Percentiles rank a stretch among this genome's conserved stretches.
phyloP scores from a whole-genome alignment of 92 coral and sea anemone genomes.

The Epizoanthus ramosus region DNA sequence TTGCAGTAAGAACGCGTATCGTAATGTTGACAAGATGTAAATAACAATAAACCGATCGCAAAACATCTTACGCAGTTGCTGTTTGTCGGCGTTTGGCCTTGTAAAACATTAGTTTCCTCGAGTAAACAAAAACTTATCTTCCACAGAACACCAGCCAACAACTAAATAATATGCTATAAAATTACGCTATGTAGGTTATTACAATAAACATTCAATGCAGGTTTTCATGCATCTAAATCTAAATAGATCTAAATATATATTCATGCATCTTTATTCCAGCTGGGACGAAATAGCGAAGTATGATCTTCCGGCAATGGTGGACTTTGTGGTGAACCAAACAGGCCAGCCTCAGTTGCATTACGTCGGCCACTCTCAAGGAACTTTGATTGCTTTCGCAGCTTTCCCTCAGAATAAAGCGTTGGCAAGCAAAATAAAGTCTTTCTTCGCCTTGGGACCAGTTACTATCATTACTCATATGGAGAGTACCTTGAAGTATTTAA shows the following conservation, averaged over 20 bases:
- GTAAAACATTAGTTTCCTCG: no score
- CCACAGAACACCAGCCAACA: no score
- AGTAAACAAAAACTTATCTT: no score
- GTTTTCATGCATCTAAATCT: background rate
- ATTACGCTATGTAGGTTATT: background rate
- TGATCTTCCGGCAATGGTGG: conserved; percentile 93
- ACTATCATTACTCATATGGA: conserved; percentile 62
- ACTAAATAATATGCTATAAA: no score
- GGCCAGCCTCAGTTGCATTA: conserved; percentile 67
- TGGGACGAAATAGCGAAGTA: conserved; percentile 93
- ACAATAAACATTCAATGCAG: background rate
- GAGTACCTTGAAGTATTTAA: conserved; percentile 71
- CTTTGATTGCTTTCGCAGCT: conserved; percentile 87
- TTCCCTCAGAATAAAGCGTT: conserved; percentile 76
- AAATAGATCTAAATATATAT: background rate
- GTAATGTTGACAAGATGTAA: no score
- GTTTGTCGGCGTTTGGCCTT: no score
- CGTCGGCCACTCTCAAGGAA: conserved; percentile 94
- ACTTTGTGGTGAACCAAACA: conserved; percentile 65
- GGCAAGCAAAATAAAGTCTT: conserved; percentile 74
- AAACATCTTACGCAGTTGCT: no score
- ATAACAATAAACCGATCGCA: no score
- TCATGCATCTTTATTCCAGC: conserved; percentile 46
- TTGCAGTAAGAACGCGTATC: no score
- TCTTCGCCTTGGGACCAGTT: conserved; percentile 89